phyloP scores from a whole-genome alignment of 2,888 invertebrate genomes.

The Rhyacophila evoluta region DNA sequence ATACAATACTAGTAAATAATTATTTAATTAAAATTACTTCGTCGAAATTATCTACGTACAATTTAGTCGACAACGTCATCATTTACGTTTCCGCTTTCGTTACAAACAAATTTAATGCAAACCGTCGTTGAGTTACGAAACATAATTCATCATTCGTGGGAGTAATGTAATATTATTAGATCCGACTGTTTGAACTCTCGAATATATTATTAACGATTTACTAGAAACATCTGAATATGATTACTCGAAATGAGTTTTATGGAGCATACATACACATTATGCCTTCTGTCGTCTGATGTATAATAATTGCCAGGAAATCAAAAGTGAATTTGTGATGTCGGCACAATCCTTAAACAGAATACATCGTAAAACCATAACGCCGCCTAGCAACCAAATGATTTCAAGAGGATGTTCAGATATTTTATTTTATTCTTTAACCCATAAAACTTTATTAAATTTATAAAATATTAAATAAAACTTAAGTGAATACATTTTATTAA shows the following conservation, averaged over 20 bases:
- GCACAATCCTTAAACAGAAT: neutral
- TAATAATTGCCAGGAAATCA: constrained; percentile 3
- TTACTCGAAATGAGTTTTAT: neutral
- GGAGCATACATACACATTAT: neutral
- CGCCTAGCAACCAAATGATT: neutral
- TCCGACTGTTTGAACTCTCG: neutral
- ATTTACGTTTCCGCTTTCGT: no score
- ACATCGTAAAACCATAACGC: neutral
- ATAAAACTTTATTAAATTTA: no score
- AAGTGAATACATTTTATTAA: no score
- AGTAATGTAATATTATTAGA: neutral
- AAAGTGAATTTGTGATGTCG: constrained; percentile 15
- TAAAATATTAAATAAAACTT: no score
- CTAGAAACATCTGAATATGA: neutral
- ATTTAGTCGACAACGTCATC: no score
- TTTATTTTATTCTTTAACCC: no score
- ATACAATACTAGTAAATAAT: no score
- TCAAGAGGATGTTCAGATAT: neutral
- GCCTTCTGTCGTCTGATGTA: neutral
- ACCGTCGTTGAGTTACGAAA: no score
- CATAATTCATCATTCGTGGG: neutral
- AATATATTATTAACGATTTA: neutral
- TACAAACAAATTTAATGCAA: no score
- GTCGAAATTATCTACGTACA: no score
- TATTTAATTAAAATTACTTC: no score